Conservation (phyloP, 2,797 vertebrate genomes). For the Corythornis leucogaster region DNA sequence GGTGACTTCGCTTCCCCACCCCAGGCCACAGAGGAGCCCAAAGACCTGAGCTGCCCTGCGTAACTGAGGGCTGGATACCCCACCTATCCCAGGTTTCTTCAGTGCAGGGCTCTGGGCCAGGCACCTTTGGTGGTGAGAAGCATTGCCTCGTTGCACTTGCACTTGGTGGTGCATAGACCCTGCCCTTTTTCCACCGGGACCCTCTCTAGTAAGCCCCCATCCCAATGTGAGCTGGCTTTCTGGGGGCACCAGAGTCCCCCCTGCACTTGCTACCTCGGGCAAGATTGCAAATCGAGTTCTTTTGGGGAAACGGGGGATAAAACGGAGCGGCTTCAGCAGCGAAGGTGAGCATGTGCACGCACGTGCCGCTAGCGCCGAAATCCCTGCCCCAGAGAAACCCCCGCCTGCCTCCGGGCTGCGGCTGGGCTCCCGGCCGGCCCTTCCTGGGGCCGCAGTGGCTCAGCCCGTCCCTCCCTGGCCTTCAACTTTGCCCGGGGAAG, state of each 20-base stretch:
- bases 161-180: not conserved
- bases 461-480: not conserved
- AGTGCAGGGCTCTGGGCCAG: not conserved
- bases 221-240: not conserved
- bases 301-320: not conserved
- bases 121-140: not conserved
- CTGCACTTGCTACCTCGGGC: not conserved
- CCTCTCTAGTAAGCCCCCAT: not conserved
- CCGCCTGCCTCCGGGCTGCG: not conserved
- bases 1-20: not conserved
- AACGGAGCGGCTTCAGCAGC: not conserved
- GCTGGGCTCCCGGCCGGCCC: not conserved
- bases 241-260: not conserved
- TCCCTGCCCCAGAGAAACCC: not conserved
- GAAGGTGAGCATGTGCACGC: not conserved
- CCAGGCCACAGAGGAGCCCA: not conserved
- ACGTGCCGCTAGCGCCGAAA: not conserved
- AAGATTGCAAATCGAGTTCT: not conserved
- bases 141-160: accelerated
- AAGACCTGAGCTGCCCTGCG: not conserved
- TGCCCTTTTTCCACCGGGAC: not conserved
- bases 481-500: not conserved
- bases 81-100: not conserved
- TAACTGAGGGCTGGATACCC: not conserved
- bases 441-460: not conserved